Evolutionary conservation across 1,140 invertebrate species (phyloP).

Genomic region (Drepana arcuata): DNA sequence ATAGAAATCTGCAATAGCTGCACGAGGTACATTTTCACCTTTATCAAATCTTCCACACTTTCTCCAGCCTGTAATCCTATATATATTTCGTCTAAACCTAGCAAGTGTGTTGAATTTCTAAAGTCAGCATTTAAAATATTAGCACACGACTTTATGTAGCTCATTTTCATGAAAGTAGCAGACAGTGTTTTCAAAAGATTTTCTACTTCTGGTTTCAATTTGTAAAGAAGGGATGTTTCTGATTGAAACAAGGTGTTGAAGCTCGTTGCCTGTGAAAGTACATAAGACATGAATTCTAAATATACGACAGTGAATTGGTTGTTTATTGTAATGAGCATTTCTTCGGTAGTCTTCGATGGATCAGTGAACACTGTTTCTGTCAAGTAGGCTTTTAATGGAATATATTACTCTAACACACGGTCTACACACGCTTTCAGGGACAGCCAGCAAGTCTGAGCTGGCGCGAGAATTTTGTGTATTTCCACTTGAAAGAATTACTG

Average conservation of each 20-base stretch:
- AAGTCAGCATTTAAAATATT: conserved; percentile 7
- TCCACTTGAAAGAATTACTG: conserved; percentile 33
- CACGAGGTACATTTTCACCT: conserved; percentile 4
- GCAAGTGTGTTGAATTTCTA: conserved; percentile 8
- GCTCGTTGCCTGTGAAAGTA: conserved; percentile 8
- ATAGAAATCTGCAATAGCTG: conserved; percentile 6
- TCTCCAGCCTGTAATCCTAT: conserved; percentile 7
- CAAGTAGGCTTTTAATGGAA: conserved; percentile 35
- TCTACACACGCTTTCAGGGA: conserved; percentile 42
- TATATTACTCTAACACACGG: conserved; percentile 33
- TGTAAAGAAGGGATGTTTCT: background rate
- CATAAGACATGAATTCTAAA: conserved; percentile 5
- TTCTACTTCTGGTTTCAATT: conserved; percentile 1
- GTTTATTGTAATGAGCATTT: conserved; percentile 30
- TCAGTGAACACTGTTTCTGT: conserved; percentile 26
- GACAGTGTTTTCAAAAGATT: background rate
- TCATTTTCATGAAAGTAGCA: conserved; percentile 8
- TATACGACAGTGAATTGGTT: conserved; percentile 17
- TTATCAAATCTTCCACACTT: conserved; percentile 9
- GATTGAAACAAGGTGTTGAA: conserved; percentile 5
- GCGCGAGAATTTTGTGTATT: conserved; percentile 38
- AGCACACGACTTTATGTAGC: conserved; percentile 10
- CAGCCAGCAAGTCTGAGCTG: conserved; percentile 39
- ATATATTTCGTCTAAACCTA: conserved; percentile 11
- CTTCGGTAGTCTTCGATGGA: conserved; percentile 36